phyloP scores from a whole-genome alignment of 1,140 invertebrate genomes.

The Platorchestia sp. region DNA sequence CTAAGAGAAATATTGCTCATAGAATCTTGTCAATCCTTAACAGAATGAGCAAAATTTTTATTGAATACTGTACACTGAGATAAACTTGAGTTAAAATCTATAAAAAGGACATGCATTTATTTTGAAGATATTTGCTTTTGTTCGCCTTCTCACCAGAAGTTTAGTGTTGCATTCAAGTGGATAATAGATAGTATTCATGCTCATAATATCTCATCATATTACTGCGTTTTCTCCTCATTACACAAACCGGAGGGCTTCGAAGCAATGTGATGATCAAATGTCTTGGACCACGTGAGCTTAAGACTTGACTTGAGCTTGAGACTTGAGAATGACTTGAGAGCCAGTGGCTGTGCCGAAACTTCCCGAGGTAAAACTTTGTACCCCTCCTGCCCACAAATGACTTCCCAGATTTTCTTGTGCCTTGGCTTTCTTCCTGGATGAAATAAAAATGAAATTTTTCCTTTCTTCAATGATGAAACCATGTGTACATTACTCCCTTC shows the following conservation, averaged over 20 bases:
- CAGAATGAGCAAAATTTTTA: neutral
- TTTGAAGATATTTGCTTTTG: neutral
- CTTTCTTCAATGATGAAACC: neutral
- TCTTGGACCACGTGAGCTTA: too few species aligned
- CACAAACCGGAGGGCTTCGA: too few species aligned
- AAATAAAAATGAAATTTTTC: neutral
- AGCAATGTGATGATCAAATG: too few species aligned
- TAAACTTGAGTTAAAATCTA: neutral
- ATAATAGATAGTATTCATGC: too few species aligned
- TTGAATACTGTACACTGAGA: neutral
- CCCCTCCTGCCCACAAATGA: neutral
- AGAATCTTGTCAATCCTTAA: neutral
- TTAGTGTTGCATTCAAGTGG: neutral
- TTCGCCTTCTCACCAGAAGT: neutral
- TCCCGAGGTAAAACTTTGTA: neutral
- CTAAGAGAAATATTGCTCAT: neutral
- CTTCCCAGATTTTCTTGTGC: neutral
- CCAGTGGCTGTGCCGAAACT: neutral
- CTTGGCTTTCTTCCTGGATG: neutral
- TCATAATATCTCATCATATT: too few species aligned
- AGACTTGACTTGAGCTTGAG: too few species aligned
- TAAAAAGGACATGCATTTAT: neutral
- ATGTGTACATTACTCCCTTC: neutral
- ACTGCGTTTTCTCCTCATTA: too few species aligned
- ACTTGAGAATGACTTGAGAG: neutral